Evolutionary conservation across 2,888 invertebrate species (phyloP), one percentile per base, ranked within the genome.

Genomic region (Strigamia maritima): DNA sequence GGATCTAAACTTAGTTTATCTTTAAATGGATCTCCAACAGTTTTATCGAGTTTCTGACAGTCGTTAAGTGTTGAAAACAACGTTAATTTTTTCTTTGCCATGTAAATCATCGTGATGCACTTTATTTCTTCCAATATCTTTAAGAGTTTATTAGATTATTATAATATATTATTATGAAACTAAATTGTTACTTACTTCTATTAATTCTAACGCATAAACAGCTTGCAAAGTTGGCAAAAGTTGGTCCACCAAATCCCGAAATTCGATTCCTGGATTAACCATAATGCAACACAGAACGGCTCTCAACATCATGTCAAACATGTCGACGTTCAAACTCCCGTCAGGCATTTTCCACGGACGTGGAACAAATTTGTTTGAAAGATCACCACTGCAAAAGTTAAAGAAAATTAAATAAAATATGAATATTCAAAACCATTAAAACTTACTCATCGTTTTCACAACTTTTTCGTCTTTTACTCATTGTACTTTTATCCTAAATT

Each of bases 301-400:
- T 75, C 90, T 90, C 79, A 93, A 83, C 90, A 92, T 91, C 79
- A 90, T 89, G 83, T 91, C 90, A 38, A 94, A 87, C 3, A 91
- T 89, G 24, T 90, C 87, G 14, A 90, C 87, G 86, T 93, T 93
- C 12, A 94, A 83, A 0, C 89, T 87, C 2, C 93, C 93, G 85
- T 93, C 91, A 1, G 93, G 89, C 81, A 91, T 89, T 79, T 91
- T 89, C 94, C 94, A 94, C 0, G 93, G 92, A 80, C 89, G 88
- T 8, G 86, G 85, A 2, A 89, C 86, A 31, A 79, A 80, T 19
- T 74, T 44, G 2, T 78, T 84, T 84, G 49, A 83, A 81, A 79
- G 81, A 76, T 75, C 81, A 80, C 28, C 28, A n/a, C 19, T 28
- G 6, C n/a, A 26, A 65, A 12, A 65, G 12, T 38, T 3, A 35